Evolutionary conservation across 1,140 invertebrate species (phyloP).

Genomic region (Panonychus citri): DNA sequence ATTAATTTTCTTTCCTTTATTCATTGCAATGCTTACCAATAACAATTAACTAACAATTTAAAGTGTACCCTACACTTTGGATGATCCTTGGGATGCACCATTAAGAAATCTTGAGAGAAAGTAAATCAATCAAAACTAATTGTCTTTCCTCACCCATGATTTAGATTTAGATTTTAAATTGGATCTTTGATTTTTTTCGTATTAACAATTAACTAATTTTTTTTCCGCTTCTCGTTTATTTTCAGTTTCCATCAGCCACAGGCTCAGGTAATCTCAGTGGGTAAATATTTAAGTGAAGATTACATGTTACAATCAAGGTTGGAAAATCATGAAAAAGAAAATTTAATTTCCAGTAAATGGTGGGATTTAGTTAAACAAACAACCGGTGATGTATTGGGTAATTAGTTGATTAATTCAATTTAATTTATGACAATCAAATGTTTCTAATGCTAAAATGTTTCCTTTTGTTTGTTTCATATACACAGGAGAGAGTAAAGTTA

Average conservation of each 20-base stretch:
- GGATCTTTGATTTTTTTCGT: too few relatives aligned
- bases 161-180: too few relatives aligned
- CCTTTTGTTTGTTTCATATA: too few relatives aligned
- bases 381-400: not conserved
- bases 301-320: not conserved
- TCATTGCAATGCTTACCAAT: not conserved
- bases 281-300: not conserved
- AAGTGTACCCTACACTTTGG: not conserved
- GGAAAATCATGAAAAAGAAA: constrained; percentile 2
- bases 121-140: not conserved
- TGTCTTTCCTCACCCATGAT: too few relatives aligned
- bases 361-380: constrained; percentile 2
- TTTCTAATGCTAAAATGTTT: too few relatives aligned
- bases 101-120: not conserved
- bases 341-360: not conserved
- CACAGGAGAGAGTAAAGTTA: too few relatives aligned
- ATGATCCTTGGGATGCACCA: constrained; percentile 3
- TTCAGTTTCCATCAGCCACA: not conserved
- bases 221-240: too few relatives aligned
- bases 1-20: too few relatives aligned
- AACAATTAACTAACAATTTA: too few relatives aligned
- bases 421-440: too few relatives aligned
- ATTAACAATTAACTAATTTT: not conserved
- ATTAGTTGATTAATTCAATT: too few relatives aligned
- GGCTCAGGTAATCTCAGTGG: not conserved